Conservation (phyloP, 2,888 invertebrate genomes). For the Gasteruption jaculator region DNA sequence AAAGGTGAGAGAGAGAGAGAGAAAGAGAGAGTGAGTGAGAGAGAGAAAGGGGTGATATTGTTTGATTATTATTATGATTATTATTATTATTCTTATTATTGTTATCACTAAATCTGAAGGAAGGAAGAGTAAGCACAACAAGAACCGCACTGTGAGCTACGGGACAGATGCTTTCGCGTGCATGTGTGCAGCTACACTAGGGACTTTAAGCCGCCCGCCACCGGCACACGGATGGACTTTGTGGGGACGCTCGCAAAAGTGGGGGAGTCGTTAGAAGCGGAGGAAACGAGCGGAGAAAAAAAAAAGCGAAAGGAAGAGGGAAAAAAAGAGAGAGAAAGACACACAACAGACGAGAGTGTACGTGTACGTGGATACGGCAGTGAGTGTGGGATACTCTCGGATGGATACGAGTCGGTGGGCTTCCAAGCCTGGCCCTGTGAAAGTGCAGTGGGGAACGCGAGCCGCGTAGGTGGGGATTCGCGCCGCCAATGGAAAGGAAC, state of each 20-base stretch:
- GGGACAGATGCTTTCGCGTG: constrained; percentile 49
- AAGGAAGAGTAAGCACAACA: no score
- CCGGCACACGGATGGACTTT: constrained; percentile 35
- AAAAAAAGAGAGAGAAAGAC: constrained; percentile 24
- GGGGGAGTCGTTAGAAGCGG: constrained; percentile 41
- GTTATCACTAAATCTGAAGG: no score
- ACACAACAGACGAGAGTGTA: constrained; percentile 19
- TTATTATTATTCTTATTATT: no score
- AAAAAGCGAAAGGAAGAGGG: constrained; percentile 19
- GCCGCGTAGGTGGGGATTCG: constrained; percentile 46
- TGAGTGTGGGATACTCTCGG: no score
- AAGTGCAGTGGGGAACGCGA: constrained; percentile 34
- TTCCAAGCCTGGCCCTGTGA: constrained; percentile 35
- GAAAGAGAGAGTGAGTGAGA: no score
- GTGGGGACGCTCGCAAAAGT: no score
- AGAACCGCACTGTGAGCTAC: no score
- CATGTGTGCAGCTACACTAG: constrained; percentile 51
- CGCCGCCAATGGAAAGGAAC: constrained; percentile 46
- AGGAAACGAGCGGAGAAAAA: no score
- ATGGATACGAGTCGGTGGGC: no score
- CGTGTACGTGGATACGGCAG: constrained; percentile 14
- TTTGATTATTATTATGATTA: no score
- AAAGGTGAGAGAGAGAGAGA: no score
- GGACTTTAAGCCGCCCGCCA: constrained; percentile 39
- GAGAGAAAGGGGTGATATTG: no score